These are phyloP conservation scores for Amiota communis DNA, from an alignment of 2,888 invertebrate species.

Conservation along the genomic window DNA sequence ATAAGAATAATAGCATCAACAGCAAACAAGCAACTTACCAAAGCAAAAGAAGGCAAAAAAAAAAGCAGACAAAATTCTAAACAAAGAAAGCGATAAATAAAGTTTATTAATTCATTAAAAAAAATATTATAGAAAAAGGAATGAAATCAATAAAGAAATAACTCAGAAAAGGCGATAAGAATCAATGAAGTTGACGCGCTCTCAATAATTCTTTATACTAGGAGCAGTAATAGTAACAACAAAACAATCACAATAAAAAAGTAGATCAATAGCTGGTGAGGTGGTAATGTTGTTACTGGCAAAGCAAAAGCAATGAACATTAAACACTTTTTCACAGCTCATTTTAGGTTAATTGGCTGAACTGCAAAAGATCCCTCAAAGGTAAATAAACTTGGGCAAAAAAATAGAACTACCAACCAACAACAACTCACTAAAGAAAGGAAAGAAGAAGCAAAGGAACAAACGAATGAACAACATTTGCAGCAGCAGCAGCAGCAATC, in stretches of 20 bases:
- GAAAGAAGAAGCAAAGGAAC: neutral
- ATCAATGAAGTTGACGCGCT: neutral
- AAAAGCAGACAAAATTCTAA: neutral
- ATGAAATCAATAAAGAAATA: slow-evolving; percentile 22
- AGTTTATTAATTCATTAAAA: slow-evolving; percentile 21
- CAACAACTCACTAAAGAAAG: slow-evolving; percentile 21
- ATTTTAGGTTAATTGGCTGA: slow-evolving; percentile 63
- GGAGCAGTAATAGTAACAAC: neutral
- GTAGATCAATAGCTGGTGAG: slow-evolving; percentile 41
- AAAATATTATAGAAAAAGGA: neutral
- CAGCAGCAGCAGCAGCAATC: neutral
- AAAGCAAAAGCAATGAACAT: slow-evolving; percentile 39
- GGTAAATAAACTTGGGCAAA: neutral
- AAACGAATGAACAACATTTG: neutral
- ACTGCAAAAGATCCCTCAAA: neutral
- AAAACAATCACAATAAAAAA: slow-evolving; percentile 37
- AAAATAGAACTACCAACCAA: slow-evolving; percentile 36
- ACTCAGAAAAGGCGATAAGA: neutral
- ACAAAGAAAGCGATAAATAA: slow-evolving; percentile 17
- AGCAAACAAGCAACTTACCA: neutral
- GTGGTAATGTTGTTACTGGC: neutral
- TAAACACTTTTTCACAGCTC: slow-evolving; percentile 36
- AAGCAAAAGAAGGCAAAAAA: neutral
- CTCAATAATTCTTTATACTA: neutral
- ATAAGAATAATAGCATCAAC: neutral